phyloP scores from a whole-genome alignment of 2,113 vertebrate species.

The Hippopotamus amphibius region DNA sequence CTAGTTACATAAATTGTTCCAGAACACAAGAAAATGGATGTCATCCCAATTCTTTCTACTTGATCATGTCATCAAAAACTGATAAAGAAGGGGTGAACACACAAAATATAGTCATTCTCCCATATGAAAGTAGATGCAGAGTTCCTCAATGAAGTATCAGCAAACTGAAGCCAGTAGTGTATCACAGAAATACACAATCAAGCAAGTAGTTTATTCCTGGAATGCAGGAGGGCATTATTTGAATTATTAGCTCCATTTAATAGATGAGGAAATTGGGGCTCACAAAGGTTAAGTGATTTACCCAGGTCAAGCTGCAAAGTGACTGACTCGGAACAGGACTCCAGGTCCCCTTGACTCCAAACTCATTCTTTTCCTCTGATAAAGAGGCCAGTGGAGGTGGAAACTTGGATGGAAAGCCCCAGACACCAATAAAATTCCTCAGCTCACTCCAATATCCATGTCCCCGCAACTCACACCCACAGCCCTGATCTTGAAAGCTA shows the following conservation, averaged over 20 bases:
- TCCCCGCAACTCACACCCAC: background rate
- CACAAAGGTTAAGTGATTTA: constrained; percentile 32
- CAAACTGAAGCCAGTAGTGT: background rate
- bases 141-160: background rate
- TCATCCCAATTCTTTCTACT: background rate
- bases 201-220: constrained; percentile 10
- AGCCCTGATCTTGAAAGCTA: background rate
- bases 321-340: background rate
- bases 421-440: background rate
- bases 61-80: background rate
- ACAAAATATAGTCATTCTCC: background rate
- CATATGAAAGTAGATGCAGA: constrained; percentile 32
- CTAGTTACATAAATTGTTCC: background rate
- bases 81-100: background rate
- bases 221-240: background rate
- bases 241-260: constrained; percentile 30
- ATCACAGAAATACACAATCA: background rate
- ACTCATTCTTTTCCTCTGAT: background rate
- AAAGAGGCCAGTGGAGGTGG: constrained; percentile 9
- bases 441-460: background rate
- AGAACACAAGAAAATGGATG: constrained; percentile 17
- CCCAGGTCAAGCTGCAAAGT: background rate
- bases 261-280: constrained; percentile 29
- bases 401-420: background rate
- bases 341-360: background rate